These are phyloP conservation scores for Lipophrys pholis DNA, from an alignment of 2,113 vertebrate species.

Conservation along the genomic window DNA sequence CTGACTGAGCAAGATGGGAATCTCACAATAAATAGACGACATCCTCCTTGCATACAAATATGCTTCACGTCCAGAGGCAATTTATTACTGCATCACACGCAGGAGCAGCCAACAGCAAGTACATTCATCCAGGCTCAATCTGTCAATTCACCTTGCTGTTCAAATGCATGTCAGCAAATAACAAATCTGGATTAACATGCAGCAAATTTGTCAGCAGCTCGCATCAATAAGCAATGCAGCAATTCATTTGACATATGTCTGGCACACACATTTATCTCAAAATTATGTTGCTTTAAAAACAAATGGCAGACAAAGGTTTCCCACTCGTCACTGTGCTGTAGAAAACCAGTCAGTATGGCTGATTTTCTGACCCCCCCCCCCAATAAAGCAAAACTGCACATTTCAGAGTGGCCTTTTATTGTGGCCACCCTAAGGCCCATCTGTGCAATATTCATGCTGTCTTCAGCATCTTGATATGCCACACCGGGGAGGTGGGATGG, in stretches of 20 bases:
- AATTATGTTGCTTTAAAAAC: too few species aligned
- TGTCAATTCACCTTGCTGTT: conserved; percentile 63
- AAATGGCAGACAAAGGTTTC: too few species aligned
- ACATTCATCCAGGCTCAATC: conserved; percentile 49
- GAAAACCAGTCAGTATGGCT: too few species aligned
- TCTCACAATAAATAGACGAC: conserved; percentile 38
- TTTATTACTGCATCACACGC: conserved; percentile 46
- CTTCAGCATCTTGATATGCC: too few species aligned
- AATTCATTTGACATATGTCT: conserved; percentile 17
- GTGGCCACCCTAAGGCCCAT: too few species aligned
- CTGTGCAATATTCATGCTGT: too few species aligned
- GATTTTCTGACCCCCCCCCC: too few species aligned
- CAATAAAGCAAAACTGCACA: too few species aligned
- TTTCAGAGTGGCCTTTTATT: too few species aligned
- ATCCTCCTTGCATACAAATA: conserved; percentile 33
- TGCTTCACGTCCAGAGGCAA: conserved; percentile 39
- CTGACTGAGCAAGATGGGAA: conserved; percentile 22
- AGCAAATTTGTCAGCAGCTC: conserved; percentile 52
- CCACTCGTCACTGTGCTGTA: too few species aligned
- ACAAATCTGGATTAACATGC: conserved; percentile 65
- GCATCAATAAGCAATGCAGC: conserved; percentile 48
- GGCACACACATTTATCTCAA: conserved; percentile 6
- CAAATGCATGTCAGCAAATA: conserved; percentile 60
- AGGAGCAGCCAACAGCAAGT: conserved; percentile 21
- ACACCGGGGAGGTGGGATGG: too few species aligned